Evolutionary conservation across 2,113 vertebrate species (phyloP).

Genomic region (Amphiprion ocellaris): DNA sequence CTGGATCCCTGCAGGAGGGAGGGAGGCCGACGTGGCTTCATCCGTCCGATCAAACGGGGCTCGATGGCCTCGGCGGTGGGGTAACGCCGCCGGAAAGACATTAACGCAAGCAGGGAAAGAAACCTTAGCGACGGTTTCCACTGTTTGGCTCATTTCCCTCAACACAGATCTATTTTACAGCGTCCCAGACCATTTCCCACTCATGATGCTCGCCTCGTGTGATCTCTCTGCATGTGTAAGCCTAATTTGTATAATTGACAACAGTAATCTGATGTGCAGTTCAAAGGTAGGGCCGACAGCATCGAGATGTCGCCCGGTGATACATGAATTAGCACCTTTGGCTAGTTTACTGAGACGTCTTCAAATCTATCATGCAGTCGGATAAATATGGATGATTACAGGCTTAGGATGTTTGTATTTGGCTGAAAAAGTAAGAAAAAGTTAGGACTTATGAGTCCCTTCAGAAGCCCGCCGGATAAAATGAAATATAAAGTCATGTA

Average conservation of each 20-base stretch:
- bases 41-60: conserved; percentile 59
- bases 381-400: conserved; percentile 50
- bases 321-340: conserved; percentile 47
- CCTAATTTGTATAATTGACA: conserved; percentile 76
- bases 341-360: conserved; percentile 7
- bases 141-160: conserved; percentile 73
- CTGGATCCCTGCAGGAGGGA: conserved; percentile 25
- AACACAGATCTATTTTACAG: conserved; percentile 71
- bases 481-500: conserved; percentile 12
- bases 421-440: conserved; percentile 10
- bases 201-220: conserved; percentile 51
- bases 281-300: conserved; percentile 49
- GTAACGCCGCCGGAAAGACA: conserved; percentile 61
- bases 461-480: conserved; percentile 16
- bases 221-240: conserved; percentile 49
- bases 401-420: conserved; percentile 21
- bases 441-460: neutral
- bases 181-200: conserved; percentile 72
- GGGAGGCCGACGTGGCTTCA: conserved; percentile 41
- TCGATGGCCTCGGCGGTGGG: conserved; percentile 54
- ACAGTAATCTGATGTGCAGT: conserved; percentile 64
- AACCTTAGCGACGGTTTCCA: conserved; percentile 56
- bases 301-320: conserved; percentile 28
- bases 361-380: conserved; percentile 44
- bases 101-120: conserved; percentile 60